phyloP scores from a whole-genome alignment of 2,113 vertebrate genomes.

The Mellivora capensis region DNA sequence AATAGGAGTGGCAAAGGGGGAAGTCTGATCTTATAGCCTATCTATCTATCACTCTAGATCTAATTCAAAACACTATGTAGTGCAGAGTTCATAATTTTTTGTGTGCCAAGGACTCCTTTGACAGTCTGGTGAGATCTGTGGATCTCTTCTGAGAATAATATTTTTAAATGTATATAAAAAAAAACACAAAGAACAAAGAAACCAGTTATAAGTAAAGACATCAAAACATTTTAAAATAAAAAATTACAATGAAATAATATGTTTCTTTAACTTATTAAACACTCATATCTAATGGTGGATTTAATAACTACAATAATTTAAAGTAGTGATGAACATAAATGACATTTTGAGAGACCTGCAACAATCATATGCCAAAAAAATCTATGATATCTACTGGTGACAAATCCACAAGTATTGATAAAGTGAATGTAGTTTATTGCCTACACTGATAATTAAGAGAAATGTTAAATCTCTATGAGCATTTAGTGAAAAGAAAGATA shows the following conservation, averaged over 20 bases:
- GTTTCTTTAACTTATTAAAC: background rate
- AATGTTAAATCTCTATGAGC: background rate
- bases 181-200: slow-evolving; percentile 6
- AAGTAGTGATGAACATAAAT: background rate
- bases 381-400: background rate
- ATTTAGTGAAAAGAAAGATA: background rate
- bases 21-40: too few species aligned
- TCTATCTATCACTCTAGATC: background rate
- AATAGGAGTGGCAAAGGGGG: background rate
- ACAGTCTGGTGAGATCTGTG: background rate
- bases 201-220: background rate
- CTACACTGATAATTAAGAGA: background rate
- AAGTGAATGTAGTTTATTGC: background rate
- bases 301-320: slow-evolving; percentile 6
- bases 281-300: background rate
- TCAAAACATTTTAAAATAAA: background rate
- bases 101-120: background rate
- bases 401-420: background rate
- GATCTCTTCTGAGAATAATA: background rate
- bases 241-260: background rate
- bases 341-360: background rate
- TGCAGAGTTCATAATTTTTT: background rate
- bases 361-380: background rate
- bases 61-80: background rate
- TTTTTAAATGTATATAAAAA: background rate